Base-by-base conservation (phyloP, 2,113 vertebrate genomes). In the Bambusicola thoracicus region DNA sequence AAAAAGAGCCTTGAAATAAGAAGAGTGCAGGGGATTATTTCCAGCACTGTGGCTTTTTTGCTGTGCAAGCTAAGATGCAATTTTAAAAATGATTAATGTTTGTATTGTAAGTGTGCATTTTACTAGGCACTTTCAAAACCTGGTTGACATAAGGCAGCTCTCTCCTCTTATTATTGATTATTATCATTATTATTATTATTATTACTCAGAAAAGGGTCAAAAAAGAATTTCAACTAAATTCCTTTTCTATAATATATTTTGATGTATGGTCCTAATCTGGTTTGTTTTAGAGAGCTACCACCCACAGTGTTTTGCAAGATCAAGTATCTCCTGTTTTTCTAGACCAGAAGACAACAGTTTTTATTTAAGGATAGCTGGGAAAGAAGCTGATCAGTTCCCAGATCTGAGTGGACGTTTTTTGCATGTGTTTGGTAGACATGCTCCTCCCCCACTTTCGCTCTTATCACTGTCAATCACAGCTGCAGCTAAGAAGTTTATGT, bases 251-350 rank as follows among this genome's bases (percentile, higher is more conserved):
- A 86, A 56, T 56, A 91, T 53, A 65, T 73, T 96, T 85, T 84
- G 65, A 87, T 78, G 83, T 69, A 89, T 95, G 90, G 70, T 76
- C 83, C 46, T 82, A 77, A 90, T 93, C 63, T 91, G 70, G 62
- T 92, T 91, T 79, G 25, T 19, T 97, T 97, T 92, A 92, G 65
- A 81, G 51, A 81, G 81, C 46, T 93, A 62, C 90, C 93, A 94
- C 94, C 88, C 94, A 94, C 87, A 87, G 41, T 49, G 40, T 49
- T 88, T 49, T 79, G 30, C 6, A 75, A 90, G 76, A 93, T 95
- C 6, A 41, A 84, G 59, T 82, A 59, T 88, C 80, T 58, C 19
- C 34, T 81, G 41, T 29, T 76, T 94, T 91, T 68, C 51, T 92
- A 48, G 63, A 69, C 76, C 70, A n/a, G 78, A 56, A 96, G 76